A percentile compares a stretch with the other conserved stretches of the same genome.
Conservation (phyloP, 2,888 invertebrate species). For the Oconnorella tubifera region DNA sequence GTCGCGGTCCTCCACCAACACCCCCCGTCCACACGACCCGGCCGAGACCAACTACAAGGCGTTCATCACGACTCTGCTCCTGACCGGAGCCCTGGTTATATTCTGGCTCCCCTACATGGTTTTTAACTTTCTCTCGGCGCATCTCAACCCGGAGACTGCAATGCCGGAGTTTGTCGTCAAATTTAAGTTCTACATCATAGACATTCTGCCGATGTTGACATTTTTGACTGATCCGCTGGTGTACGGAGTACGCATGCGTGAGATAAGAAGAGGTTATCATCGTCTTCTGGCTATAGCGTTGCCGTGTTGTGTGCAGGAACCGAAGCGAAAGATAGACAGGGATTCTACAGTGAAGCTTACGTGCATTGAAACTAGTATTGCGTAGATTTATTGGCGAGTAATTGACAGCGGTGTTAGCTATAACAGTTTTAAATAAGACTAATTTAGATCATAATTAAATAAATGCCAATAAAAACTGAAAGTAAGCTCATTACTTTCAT, state of each 20-base stretch:
- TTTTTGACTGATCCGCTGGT: constrained; percentile 38
- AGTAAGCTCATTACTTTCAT: too few relatives aligned
- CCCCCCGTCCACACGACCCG: constrained; percentile 12
- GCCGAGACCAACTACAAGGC: constrained; percentile 39
- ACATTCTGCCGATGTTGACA: constrained; percentile 37
- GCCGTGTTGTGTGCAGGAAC: too few relatives aligned
- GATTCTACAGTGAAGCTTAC: too few relatives aligned
- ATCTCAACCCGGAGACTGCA: constrained; percentile 23
- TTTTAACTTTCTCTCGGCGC: constrained; percentile 35
- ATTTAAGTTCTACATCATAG: constrained; percentile 37
- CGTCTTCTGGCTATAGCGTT: constrained; percentile 29
- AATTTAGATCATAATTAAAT: too few relatives aligned
- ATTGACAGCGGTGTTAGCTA: too few relatives aligned
- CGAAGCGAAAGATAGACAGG: too few relatives aligned
- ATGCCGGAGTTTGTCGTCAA: constrained; percentile 17
- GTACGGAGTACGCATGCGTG: constrained; percentile 39
- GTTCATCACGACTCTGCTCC: constrained; percentile 37
- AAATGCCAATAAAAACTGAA: too few relatives aligned
- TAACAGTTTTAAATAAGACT: too few relatives aligned
- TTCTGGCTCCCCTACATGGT: constrained; percentile 39
- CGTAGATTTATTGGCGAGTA: too few relatives aligned
- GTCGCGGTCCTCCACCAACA: background rate
- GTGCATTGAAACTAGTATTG: too few relatives aligned
- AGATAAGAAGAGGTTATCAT: constrained; percentile 33
- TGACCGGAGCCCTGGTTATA: constrained; percentile 35